These are phyloP conservation scores for Intellagama lesueurii DNA, from an alignment of 2,797 vertebrate species.

Conservation along the genomic window DNA sequence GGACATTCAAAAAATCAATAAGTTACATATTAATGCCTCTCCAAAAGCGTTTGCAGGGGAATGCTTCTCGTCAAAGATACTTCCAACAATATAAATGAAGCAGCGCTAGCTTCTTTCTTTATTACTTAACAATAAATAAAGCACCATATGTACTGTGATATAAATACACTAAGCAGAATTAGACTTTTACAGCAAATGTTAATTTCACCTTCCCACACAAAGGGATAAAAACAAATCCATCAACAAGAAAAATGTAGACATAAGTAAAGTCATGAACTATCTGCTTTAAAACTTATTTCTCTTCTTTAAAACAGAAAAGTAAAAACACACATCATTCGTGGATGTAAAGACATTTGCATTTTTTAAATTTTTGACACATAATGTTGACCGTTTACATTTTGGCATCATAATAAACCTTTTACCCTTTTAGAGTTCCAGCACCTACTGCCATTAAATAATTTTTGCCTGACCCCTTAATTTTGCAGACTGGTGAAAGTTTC, in stretches of 20 bases:
- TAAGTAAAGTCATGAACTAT: conserved; percentile 29
- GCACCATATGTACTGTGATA: conserved; percentile 18
- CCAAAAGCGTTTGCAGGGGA: conserved; percentile 53
- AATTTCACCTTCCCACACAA: conserved; percentile 51
- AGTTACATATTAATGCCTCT: conserved; percentile 68
- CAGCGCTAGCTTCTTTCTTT: conserved; percentile 27
- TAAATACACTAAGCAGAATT: conserved; percentile 47
- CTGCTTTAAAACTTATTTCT: conserved; percentile 28
- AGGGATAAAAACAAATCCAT: conserved; percentile 41
- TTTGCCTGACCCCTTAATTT: conserved; percentile 12
- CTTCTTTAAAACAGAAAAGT: conserved; percentile 21
- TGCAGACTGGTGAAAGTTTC: conserved; percentile 20
- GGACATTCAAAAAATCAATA: conserved; percentile 75
- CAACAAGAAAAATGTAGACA: conserved; percentile 41
- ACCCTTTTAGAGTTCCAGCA: conserved; percentile 9
- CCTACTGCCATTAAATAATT: conserved; percentile 18
- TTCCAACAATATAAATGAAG: conserved; percentile 41
- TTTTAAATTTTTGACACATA: background rate
- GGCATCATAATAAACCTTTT: conserved; percentile 24
- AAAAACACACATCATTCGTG: conserved; percentile 29
- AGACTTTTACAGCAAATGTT: conserved; percentile 48
- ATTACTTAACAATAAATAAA: conserved; percentile 47
- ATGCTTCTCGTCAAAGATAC: conserved; percentile 34
- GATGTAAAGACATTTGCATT: conserved; percentile 13
- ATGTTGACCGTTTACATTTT: conserved; percentile 32